Evolutionary conservation across 1,140 invertebrate genomes (phyloP), one percentile per base, ranked within the genome.

Genomic region (Zaprionus tsacasi): DNA sequence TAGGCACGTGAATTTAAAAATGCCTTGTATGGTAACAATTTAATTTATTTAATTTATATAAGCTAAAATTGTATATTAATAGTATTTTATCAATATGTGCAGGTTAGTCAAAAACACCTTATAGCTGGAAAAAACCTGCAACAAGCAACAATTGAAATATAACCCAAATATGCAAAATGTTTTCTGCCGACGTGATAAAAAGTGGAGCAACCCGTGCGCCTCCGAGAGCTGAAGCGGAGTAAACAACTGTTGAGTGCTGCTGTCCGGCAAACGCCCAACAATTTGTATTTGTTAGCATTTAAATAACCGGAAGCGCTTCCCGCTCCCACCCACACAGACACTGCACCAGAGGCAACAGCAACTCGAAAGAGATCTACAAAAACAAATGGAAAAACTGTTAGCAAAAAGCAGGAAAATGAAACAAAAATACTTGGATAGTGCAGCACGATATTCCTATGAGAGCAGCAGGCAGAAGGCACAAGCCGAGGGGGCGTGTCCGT

Each of bases 251-350:
- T 88, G 83, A 89, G 81, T 87, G 77, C 59, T 73, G 59, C 56
- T 79, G 67, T 74, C 61, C 76, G 72, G 63, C 81, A 71, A 85
- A 81, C 65, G 59, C 55, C 75, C 78, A 70, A 76, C 82, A 77
- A 82, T 89, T 83, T 89, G 85, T 88, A 83, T 88, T 88, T 89
- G 80, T 87, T 83, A 83, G 77, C 70, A 89, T 83, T 87, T 79
- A 83, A 89, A 87, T 88, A 88, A 89, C 83, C 83, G 85, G 83
- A 88, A 88, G 85, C 77, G 81, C 61, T 78, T 57, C 36, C 27
- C 27, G 3, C 27, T 30, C 27, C 27, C 70, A 54, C 55, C 48
- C 30, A 21, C 21, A 21, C 21, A 21, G 40, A 52, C 71, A 67
- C 54, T 60, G 75, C 55, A 75, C 48, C 78, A 43, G 43, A 38